Percentiles rank a stretch among this genome's conserved stretches.
These are phyloP conservation scores for Drosophila kohkoa DNA, from an alignment of 1,140 invertebrate species.

Conservation along the genomic window DNA sequence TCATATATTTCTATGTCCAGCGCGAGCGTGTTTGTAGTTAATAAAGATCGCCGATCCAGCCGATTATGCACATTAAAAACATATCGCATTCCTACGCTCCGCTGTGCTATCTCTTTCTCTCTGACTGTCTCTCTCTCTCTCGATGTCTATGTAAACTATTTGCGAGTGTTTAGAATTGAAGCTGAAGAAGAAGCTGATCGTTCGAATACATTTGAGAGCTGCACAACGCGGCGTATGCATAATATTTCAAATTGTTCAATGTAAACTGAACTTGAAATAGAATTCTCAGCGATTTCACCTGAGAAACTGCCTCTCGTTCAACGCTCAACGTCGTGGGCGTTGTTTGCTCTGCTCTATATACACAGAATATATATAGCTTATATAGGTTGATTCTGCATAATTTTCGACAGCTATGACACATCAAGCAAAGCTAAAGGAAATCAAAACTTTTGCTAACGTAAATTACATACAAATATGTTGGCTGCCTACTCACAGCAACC, in stretches of 20 bases:
- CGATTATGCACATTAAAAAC: constrained; percentile 4
- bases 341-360: constrained; percentile 24
- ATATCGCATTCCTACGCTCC: constrained; percentile 29
- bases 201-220: constrained; percentile 1
- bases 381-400: constrained; percentile 18
- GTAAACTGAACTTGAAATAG: constrained; percentile 18
- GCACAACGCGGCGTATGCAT: constrained; percentile 17
- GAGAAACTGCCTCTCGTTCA: constrained; percentile 2
- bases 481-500: constrained; percentile 30
- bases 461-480: constrained; percentile 36
- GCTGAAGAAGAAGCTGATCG: not conserved
- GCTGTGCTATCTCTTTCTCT: not conserved
- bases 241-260: constrained; percentile 18
- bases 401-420: constrained; percentile 38
- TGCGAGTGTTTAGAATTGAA: constrained; percentile 9
- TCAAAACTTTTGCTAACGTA: constrained; percentile 29
- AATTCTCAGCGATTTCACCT: constrained; percentile 21
- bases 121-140: not conserved
- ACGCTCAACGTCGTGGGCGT: constrained; percentile 16
- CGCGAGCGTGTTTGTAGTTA: not conserved
- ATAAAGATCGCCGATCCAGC: constrained; percentile 21
- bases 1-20: constrained; percentile 15
- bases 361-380: constrained; percentile 2
- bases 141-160: not conserved
- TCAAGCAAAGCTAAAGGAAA: constrained; percentile 14